A percentile compares a stretch with the other conserved stretches of the same genome.
Conservation (phyloP, 2,113 vertebrate species). For the Brevimyrus niger region DNA sequence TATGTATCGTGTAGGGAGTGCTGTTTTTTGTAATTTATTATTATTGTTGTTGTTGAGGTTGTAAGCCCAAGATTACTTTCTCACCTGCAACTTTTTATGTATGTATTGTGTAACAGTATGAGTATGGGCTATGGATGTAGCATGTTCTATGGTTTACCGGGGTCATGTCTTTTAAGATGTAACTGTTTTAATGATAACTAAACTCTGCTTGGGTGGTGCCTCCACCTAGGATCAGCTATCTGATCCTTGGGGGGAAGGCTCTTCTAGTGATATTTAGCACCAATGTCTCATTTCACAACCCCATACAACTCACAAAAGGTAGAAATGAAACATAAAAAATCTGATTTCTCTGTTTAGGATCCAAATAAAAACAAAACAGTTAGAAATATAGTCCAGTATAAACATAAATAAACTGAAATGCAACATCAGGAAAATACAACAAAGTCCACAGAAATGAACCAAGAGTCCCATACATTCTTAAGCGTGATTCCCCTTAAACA, state of each 20-base stretch:
- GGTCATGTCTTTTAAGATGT: not conserved
- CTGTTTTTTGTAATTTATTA: not conserved
- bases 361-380: not conserved
- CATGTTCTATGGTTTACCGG: not conserved
- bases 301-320: not conserved
- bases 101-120: not conserved
- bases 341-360: not conserved
- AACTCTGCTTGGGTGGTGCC: not conserved
- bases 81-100: not conserved
- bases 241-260: not conserved
- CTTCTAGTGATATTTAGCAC: not conserved
- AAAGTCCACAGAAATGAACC: not conserved
- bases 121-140: not conserved
- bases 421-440: not conserved
- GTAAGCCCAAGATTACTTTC: not conserved
- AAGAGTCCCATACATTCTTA: not conserved
- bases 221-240: not conserved
- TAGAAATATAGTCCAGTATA: not conserved
- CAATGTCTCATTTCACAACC: not conserved
- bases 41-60: not conserved
- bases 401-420: not conserved
- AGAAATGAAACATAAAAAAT: not conserved
- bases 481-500: not conserved
- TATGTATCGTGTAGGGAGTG: not conserved
- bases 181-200: not conserved